Base-by-base conservation (phyloP, 2,797 vertebrate genomes). In the Telmatherina bonti region DNA sequence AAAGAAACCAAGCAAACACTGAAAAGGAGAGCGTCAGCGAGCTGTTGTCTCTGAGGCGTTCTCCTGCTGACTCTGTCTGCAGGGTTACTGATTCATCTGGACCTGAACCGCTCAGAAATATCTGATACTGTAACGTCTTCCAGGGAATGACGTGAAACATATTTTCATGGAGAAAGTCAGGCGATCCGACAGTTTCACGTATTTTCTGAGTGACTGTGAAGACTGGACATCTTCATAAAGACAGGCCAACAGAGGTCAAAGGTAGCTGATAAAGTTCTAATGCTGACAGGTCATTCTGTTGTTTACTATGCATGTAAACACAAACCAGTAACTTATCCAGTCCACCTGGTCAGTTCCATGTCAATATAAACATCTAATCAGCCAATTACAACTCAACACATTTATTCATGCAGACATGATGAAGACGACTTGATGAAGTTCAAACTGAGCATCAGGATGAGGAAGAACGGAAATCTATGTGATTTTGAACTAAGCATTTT, bases 21-120 rank as follows among this genome's bases (percentile, higher is more conserved):
- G 72, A 85, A 57, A 49, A 43, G 64, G 60, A 78, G 89, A 91
- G 90, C 43, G 57, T 45, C 73, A 66, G 70, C 33, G 26, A n/a
- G 56, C 15, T 53, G 29, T 57, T 61, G 57, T 18, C 9, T 68
- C 57, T 31, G 52, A 20, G 56, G 11, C 58, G 15, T 60, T 54
- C 70, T 70, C 49, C 69, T 38, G 68, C 51, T 26, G 64, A 43
- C 59, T 72, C 29, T 0, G 16, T 33, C 60, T 30, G 56, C 35
- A 18, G 18, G 18, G 41, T n/a, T 45, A 45, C 1, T n/a, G 43
- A n/a, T n/a, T n/a, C 20, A n/a, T 47, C 20, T n/a, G 43, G 20
- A 7, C 18, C 16, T 45, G 41, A 7, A 45, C 41, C 41, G 41
- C 38, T 18, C 15, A 41, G 38, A 41, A 41, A 41, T 16, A 41